Percentiles rank a stretch among this genome's conserved stretches.
Conservation (phyloP, 2,797 vertebrate species). For the Channallabes apus region DNA sequence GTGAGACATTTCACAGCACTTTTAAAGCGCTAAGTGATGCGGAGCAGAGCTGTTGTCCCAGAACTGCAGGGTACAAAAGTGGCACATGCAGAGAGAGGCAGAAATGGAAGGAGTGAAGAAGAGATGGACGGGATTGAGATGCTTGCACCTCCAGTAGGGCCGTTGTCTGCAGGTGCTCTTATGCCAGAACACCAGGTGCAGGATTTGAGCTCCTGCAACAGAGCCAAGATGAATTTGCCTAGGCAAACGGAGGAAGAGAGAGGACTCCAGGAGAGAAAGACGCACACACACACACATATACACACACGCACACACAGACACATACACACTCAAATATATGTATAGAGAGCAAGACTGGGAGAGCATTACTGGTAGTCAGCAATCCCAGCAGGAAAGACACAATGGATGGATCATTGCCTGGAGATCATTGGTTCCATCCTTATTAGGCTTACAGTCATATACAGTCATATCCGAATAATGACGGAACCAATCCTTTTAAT, state of each 20-base stretch:
- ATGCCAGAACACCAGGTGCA: constrained; percentile 54
- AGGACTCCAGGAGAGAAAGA: neutral
- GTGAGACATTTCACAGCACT: constrained; percentile 24
- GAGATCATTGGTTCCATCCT: neutral
- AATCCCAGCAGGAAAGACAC: neutral
- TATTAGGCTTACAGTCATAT: neutral
- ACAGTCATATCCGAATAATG: constrained; percentile 79
- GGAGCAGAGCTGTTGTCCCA: constrained; percentile 22
- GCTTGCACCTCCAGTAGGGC: constrained; percentile 50
- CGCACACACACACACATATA: neutral
- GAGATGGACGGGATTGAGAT: constrained; percentile 49
- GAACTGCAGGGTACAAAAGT: constrained; percentile 28
- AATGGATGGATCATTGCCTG: constrained; percentile 32
- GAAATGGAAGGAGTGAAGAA: constrained; percentile 1
- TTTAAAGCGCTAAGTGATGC: constrained; percentile 16
- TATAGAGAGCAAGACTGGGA: neutral
- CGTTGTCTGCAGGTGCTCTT: constrained; percentile 44
- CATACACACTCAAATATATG: neutral
- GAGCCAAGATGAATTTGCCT: constrained; percentile 40
- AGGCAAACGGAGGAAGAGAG: constrained; percentile 22
- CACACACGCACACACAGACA: neutral
- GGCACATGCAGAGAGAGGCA: constrained; percentile 27
- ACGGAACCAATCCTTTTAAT: constrained; percentile 71
- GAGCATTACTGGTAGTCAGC: constrained; percentile 12
- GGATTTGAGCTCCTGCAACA: constrained; percentile 31